Evolutionary conservation across 2,797 vertebrate genomes (phyloP).

Genomic region (Myotis pilosus): DNA sequence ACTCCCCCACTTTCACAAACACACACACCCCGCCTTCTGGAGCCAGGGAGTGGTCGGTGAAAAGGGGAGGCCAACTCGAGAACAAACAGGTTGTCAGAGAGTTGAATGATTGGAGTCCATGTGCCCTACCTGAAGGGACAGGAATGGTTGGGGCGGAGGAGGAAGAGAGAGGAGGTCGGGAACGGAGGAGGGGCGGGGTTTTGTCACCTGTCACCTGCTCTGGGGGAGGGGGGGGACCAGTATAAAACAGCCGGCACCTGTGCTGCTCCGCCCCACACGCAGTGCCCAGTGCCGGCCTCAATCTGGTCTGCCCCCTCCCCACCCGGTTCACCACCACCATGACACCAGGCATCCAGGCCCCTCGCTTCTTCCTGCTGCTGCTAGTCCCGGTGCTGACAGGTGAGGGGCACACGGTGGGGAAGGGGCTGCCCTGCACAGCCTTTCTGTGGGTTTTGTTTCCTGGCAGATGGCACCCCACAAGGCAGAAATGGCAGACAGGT

Average conservation of each 20-base stretch:
- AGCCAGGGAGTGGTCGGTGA: slow-evolving; percentile 9
- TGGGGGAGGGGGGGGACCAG: slow-evolving; percentile 51
- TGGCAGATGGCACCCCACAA: neutral
- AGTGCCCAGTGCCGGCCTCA: neutral
- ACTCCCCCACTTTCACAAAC: neutral
- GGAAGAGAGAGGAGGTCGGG: slow-evolving; percentile 43
- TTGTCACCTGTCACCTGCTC: slow-evolving; percentile 77
- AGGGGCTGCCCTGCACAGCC: neutral
- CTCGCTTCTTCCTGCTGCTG: slow-evolving; percentile 30
- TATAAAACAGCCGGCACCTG: slow-evolving; percentile 74
- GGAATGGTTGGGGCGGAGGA: slow-evolving; percentile 56
- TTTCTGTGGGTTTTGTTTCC: neutral
- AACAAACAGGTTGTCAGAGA: slow-evolving; percentile 54
- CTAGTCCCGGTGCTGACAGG: slow-evolving; percentile 33
- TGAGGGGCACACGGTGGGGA: slow-evolving; percentile 36
- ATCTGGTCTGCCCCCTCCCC: slow-evolving; percentile 3
- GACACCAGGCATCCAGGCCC: slow-evolving; percentile 1
- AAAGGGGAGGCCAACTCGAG: neutral
- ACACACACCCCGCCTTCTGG: neutral
- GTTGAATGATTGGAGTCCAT: slow-evolving; percentile 44
- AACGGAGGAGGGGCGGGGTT: slow-evolving; percentile 54
- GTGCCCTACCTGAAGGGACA: slow-evolving; percentile 36
- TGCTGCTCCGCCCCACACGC: neutral
- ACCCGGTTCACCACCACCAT: slow-evolving; percentile 49
- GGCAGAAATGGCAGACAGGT: neutral